Percentiles rank a stretch among this genome's conserved stretches.
phyloP scores from a whole-genome alignment of 2,888 invertebrate genomes.

The Trissolcus brochymenae region DNA sequence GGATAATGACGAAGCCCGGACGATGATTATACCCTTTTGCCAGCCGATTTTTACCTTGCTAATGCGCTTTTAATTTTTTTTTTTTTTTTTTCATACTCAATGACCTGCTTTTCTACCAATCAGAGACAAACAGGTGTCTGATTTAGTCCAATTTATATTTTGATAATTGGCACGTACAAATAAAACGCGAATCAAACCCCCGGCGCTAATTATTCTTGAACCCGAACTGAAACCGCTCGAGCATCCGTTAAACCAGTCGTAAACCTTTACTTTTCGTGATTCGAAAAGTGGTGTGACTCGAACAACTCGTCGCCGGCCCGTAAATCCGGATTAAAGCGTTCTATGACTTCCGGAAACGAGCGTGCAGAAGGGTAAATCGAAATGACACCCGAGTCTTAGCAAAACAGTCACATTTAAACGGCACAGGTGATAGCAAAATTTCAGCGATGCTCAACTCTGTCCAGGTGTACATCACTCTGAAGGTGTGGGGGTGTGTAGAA shows the following conservation, averaged over 20 bases:
- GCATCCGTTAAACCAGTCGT: conserved; percentile 9
- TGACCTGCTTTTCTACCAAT: conserved; percentile 7
- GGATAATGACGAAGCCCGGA: conserved; percentile 27
- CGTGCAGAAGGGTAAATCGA: conserved; percentile 50
- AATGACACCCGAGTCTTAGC: conserved; percentile 39
- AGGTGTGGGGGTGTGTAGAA: background rate
- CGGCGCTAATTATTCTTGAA: too few species aligned
- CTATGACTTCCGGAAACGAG: conserved; percentile 58
- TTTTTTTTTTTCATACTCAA: conserved; percentile 21
- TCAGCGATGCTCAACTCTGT: background rate
- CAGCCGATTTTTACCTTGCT: conserved; percentile 25
- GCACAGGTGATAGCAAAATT: background rate
- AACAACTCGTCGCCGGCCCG: conserved; percentile 56
- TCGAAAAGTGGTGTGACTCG: conserved; percentile 22
- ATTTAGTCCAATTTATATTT: conserved; percentile 5
- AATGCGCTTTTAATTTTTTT: conserved; percentile 45
- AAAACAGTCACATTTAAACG: conserved; percentile 20
- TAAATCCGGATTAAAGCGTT: conserved; percentile 62
- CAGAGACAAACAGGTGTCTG: conserved; percentile 25
- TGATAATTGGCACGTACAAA: background rate
- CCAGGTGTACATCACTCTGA: conserved; percentile 20
- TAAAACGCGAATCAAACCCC: background rate
- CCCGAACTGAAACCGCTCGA: background rate
- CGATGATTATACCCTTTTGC: conserved; percentile 40
- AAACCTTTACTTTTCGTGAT: conserved; percentile 30